Percentiles rank a stretch among this genome's conserved stretches.
Evolutionary conservation across 2,797 vertebrate genomes (phyloP).

Genomic region (Karalla daura): DNA sequence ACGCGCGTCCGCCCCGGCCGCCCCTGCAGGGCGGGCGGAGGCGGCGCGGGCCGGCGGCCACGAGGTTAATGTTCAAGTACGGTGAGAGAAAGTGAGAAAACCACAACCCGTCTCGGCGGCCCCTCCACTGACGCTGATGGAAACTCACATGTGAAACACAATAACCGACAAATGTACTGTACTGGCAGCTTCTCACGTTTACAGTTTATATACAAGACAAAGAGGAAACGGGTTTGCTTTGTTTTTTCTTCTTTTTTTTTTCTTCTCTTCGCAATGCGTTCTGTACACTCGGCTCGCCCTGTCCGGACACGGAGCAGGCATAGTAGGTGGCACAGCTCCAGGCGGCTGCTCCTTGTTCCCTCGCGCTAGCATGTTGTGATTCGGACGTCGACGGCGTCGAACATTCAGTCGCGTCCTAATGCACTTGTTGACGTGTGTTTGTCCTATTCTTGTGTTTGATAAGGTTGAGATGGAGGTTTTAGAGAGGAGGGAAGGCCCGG

Average conservation of each 20-base stretch:
- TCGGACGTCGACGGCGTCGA: slow-evolving; percentile 59
- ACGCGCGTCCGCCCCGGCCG: slow-evolving; percentile 63
- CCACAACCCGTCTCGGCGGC: slow-evolving; percentile 57
- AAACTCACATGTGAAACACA: slow-evolving; percentile 75
- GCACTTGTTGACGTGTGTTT: slow-evolving; percentile 72
- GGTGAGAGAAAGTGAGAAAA: slow-evolving; percentile 15
- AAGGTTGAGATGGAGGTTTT: slow-evolving; percentile 63
- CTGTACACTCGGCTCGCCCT: slow-evolving; percentile 52
- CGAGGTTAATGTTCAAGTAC: slow-evolving; percentile 59
- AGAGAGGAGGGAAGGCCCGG: slow-evolving; percentile 35
- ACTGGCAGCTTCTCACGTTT: slow-evolving; percentile 81
- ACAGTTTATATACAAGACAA: slow-evolving; percentile 83
- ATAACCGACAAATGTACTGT: slow-evolving; percentile 75
- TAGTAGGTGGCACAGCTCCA: slow-evolving; percentile 64
- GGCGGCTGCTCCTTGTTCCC: slow-evolving; percentile 45
- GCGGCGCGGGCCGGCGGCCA: slow-evolving; percentile 65
- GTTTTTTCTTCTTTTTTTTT: slow-evolving; percentile 48
- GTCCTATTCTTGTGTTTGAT: slow-evolving; percentile 24
- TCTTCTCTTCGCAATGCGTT: slow-evolving; percentile 49
- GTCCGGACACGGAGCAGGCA: slow-evolving; percentile 60
- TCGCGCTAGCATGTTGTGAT: slow-evolving; percentile 56
- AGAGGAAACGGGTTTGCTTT: slow-evolving; percentile 63
- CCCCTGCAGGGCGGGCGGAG: slow-evolving; percentile 31
- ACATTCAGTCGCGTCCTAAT: slow-evolving; percentile 80
- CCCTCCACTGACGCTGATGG: slow-evolving; percentile 65